Evolutionary conservation across 2,888 invertebrate species (phyloP), one percentile per base, ranked within the genome.

Genomic region (Cheilosia variabilis): DNA sequence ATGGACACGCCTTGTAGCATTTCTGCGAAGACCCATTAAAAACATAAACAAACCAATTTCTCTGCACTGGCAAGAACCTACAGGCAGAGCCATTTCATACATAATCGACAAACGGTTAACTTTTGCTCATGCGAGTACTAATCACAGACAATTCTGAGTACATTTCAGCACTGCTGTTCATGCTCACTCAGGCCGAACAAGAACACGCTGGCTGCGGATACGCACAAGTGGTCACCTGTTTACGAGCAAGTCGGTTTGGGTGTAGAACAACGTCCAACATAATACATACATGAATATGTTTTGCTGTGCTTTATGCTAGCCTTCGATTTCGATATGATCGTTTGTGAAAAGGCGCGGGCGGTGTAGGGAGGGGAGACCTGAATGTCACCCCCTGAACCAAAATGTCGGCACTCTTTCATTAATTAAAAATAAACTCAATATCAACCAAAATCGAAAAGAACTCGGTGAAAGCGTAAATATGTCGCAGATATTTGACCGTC

Each of bases 391-490:
- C 17, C 10, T 43, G 53, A 24, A 55, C 58, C 24, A 75, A 75
- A 75, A 65, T 65, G 55, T 55, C 65, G 22, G n/a, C 58, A 31
- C 45, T 43, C 50, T 66, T 41, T 55, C 41, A 58, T 50, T 55
- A 45, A 60, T 60, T 76, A 34, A 60, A 77, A 76, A 71, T 17
- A 60, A 66, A 43, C 41, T 62, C 62, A 65, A 68, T 50, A 72
- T 31, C 53, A 55, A 47, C 27, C 31, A 17, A 52, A 53, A 62
- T 52, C 63, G 57, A 77, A 55, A 47, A 52, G 22, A 60, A 71
- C 60, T 65, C 71, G 84, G 84, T 84, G 75, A 84, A 84, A 80
- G 75, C 80, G 65, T 52, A 63, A 68, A 43, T 22, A 58, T 50
- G 60, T 55, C 53, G 60, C 53, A 65, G 65, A 58, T 77, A 37